Evolutionary conservation across 2,797 vertebrate species (phyloP).

Genomic region (Periophthalmus magnuspinnatus): DNA sequence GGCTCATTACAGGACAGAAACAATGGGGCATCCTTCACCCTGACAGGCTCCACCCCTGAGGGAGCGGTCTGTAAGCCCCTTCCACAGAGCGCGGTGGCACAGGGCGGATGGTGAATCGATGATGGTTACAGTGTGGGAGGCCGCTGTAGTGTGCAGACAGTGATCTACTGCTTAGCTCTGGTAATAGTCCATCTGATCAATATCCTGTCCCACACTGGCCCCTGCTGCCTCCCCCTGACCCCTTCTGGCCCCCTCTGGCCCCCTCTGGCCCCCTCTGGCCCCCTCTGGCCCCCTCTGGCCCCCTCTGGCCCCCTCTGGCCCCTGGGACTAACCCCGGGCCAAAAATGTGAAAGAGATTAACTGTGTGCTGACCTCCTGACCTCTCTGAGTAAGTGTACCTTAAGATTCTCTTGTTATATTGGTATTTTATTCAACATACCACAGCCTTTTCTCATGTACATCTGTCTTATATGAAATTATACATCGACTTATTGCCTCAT

Average conservation of each 20-base stretch:
- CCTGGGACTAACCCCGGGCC: background rate
- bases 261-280: no score
- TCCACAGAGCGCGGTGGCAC: conserved; percentile 55
- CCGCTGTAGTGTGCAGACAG: conserved; percentile 64
- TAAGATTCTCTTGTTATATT: conserved; percentile 41
- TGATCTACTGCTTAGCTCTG: conserved; percentile 79
- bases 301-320: no score
- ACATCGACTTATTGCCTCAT: no score
- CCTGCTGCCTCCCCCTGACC: no score
- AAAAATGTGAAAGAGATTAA: background rate
- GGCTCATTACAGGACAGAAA: conserved; percentile 49
- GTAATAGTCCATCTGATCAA: conserved; percentile 81
- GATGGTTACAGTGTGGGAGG: conserved; percentile 66
- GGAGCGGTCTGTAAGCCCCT: background rate
- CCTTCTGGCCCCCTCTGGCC: no score
- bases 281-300: no score
- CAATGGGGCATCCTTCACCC: conserved; percentile 55
- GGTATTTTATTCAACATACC: background rate
- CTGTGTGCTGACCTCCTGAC: background rate
- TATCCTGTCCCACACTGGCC: conserved; percentile 73
- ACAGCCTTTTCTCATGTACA: background rate
- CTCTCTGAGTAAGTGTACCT: background rate
- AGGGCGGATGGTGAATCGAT: conserved; percentile 70
- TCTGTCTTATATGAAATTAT: background rate
- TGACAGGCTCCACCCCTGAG: conserved; percentile 43